These are phyloP conservation scores for Cryptoprocta ferox DNA, from an alignment of 2,797 vertebrate genomes.

Conservation along the genomic window DNA sequence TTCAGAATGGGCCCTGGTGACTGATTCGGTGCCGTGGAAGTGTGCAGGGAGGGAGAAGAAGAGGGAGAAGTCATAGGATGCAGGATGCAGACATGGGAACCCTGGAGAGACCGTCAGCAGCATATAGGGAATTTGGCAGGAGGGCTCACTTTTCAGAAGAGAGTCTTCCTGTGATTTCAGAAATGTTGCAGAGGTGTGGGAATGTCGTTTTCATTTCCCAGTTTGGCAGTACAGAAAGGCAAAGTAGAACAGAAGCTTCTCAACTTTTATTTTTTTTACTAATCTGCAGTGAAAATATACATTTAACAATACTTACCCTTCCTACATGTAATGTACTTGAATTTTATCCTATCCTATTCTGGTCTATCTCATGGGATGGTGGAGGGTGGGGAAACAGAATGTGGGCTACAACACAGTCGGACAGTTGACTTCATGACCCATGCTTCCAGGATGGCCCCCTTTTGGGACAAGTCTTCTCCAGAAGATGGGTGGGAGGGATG, in stretches of 20 bases:
- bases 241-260: constrained; percentile 26
- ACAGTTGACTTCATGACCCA: neutral
- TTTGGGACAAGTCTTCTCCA: neutral
- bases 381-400: neutral
- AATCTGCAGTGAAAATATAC: neutral
- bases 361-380: neutral
- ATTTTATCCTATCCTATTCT: neutral
- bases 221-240: neutral
- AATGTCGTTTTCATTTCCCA: neutral
- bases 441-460: neutral
- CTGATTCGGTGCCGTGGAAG: neutral
- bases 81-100: neutral
- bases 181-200: neutral
- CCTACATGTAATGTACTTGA: neutral
- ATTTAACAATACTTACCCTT: neutral
- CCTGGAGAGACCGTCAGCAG: neutral
- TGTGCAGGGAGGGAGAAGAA: neutral
- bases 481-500: neutral
- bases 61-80: neutral
- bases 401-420: neutral
- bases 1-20: neutral
- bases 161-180: constrained; percentile 16
- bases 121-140: neutral
- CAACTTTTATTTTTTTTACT: neutral
- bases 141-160: constrained; percentile 9